Conservation (phyloP, 2,888 invertebrate genomes). For the Melieria picta region DNA sequence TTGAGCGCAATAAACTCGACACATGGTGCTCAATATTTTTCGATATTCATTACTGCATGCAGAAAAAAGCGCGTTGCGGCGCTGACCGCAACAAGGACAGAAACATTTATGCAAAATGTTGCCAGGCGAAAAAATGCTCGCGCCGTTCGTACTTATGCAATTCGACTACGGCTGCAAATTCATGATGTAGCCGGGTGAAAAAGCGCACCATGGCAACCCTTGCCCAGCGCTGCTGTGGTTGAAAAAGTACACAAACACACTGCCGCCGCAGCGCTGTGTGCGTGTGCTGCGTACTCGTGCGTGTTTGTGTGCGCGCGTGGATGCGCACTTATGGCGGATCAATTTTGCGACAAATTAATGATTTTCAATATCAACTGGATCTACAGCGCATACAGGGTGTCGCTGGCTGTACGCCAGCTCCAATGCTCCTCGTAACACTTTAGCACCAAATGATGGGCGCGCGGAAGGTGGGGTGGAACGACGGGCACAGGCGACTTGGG, state of each 20-base stretch:
- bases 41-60: no score
- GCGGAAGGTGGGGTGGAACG: background rate
- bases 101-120: no score
- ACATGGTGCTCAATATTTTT: no score
- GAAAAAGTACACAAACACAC: constrained; percentile 10
- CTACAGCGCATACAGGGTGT: background rate
- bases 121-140: no score
- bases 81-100: no score
- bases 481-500: background rate
- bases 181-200: background rate
- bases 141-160: background rate
- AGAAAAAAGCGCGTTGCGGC: no score
- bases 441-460: background rate
- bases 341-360: constrained; percentile 24
- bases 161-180: background rate
- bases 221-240: constrained; percentile 11
- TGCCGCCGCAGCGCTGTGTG: constrained; percentile 23
- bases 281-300: background rate
- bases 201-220: constrained; percentile 28
- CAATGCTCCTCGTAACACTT: no score
- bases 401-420: no score
- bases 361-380: constrained; percentile 8
- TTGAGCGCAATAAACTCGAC: no score
- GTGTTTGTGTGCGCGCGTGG: constrained; percentile 10
- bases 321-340: constrained; percentile 18